Base-by-base conservation (phyloP, 2,797 vertebrate species). In the Chloroceryle amazona region DNA sequence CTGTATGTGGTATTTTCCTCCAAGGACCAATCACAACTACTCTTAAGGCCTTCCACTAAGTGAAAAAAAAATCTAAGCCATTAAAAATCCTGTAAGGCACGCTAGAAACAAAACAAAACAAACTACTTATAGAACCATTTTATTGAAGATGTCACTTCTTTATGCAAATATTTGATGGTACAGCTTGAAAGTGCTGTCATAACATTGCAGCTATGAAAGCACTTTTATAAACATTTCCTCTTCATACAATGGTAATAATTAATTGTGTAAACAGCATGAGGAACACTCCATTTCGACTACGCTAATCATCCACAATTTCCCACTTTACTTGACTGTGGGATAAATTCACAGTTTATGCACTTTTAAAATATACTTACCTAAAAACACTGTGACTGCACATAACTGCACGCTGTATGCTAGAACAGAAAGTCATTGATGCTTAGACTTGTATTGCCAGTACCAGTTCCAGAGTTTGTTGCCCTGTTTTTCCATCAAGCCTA, bases 351-450 rank as follows among this genome's bases (percentile, higher is more conserved):
- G 72, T 55, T 87, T 61, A 78, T 35, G 74, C 8, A 58, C 37
- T 95, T 96, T 90, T 60, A 95, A 93, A 88, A 93, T 81, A 78
- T 20, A 84, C 47, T 81, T 93, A 89, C 74, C 74, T 82, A 55
- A 92, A 95, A 91, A 79, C 84, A 73, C 76, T 71, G 44, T 71
- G 44, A 57, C 46, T 52, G 57, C 51, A 90, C 91, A 93, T 85
- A 93, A 94, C 44, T 80, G 57, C 37, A 74, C 87, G 46, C 82
- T 73, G 88, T 96, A 55, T 92, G 91, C 94, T 91, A 49, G 39
- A 94, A 97, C 90, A 96, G 95, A 97, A 96, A 95, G 85, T 86
- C 93, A 95, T 93, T 97, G 89, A 97, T 72, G 63, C 55, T 89
- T 35, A 68, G 60, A n/a, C 54, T 87, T 7, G 0, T 31, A 81